A percentile compares a stretch with the other conserved stretches of the same genome.
These are phyloP conservation scores for Zaprionus lachaisei DNA, from an alignment of 1,140 invertebrate species.

Conservation along the genomic window DNA sequence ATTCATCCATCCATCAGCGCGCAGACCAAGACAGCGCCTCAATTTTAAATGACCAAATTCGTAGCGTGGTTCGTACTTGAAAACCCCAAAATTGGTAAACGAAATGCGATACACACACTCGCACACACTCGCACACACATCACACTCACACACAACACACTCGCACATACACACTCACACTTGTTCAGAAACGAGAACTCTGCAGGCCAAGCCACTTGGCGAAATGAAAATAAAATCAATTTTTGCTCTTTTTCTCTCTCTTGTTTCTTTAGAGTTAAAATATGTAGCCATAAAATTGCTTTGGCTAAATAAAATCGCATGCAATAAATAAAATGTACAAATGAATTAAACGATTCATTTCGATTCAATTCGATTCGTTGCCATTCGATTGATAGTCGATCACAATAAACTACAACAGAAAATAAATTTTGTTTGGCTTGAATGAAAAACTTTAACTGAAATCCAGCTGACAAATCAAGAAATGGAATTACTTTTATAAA, in stretches of 20 bases:
- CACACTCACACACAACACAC: background rate
- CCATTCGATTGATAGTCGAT: conserved; percentile 37
- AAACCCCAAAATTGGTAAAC: conserved; percentile 72
- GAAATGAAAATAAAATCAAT: conserved; percentile 70
- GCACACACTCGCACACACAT: conserved; percentile 9
- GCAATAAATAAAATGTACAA: conserved; percentile 72
- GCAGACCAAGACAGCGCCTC: conserved; percentile 60
- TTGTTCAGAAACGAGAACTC: conserved; percentile 32
- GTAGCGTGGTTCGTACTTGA: conserved; percentile 81
- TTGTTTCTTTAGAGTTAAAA: conserved; percentile 45
- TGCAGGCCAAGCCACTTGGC: conserved; percentile 25
- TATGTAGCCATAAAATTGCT: conserved; percentile 76
- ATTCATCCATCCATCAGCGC: conserved; percentile 42
- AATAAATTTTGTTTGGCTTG: conserved; percentile 2
- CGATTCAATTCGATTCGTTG: conserved; percentile 15
- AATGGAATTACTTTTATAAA: conserved; percentile 41
- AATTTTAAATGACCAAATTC: conserved; percentile 82
- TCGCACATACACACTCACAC: background rate
- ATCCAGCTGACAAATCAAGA: conserved; percentile 36
- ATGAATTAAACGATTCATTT: conserved; percentile 54
- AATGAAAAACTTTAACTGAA: conserved; percentile 17
- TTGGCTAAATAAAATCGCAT: conserved; percentile 55
- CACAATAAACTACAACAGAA: conserved; percentile 5
- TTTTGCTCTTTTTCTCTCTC: conserved; percentile 37
- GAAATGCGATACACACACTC: conserved; percentile 67